Evolutionary conservation across 2,888 invertebrate genomes (phyloP), one percentile per base, ranked within the genome.

Genomic region (Spialia ferax): DNA sequence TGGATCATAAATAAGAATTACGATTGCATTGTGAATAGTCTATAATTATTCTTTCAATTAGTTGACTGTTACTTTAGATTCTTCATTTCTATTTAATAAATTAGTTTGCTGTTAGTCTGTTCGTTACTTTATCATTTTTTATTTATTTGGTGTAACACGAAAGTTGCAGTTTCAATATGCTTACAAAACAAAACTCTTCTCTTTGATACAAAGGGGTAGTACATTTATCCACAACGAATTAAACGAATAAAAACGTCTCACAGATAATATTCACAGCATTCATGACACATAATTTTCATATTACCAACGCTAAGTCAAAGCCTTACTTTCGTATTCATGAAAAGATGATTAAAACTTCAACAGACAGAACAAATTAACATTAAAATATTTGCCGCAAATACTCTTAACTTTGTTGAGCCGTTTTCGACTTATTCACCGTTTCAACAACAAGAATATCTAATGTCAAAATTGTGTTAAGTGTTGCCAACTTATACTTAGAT

Each of bases 331-430:
- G 35, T 67, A 67, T 67, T 67, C 66, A 67, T 67, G 66, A 67
- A 67, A 61, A 60, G 65, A 60, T 60, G 65, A 67, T 67, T 67
- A 67, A 67, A 67, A 67, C 66, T 67, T 67, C 45, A 22, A 67
- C 61, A 61, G 60, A 67, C 66, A 67, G 54, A 67, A 67, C 66
- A 55, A 67, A 67, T 67, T 67, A 42, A 67, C 66, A 61, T 61
- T 61, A 61, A 67, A 61, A 61, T 66, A 66, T 61, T 66, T 66
- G 61, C 66, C 66, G 45, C 42, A 32, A 66, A 60, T 66, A 60
- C 45, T 29, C 20, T 45, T 61, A 60, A 61, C 60, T 66, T 60
- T 54, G 60, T 45, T 20, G 59, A 35, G 52, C 48, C 48, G 35
- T 64, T 64, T 57, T 65, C 20, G 52, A 60, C 52, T 65, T 65